A percentile compares a stretch with the other conserved stretches of the same genome.
Evolutionary conservation across 64 coral and sea anemone genomes (phyloP).

Genomic region (Montipora efflorescens): DNA sequence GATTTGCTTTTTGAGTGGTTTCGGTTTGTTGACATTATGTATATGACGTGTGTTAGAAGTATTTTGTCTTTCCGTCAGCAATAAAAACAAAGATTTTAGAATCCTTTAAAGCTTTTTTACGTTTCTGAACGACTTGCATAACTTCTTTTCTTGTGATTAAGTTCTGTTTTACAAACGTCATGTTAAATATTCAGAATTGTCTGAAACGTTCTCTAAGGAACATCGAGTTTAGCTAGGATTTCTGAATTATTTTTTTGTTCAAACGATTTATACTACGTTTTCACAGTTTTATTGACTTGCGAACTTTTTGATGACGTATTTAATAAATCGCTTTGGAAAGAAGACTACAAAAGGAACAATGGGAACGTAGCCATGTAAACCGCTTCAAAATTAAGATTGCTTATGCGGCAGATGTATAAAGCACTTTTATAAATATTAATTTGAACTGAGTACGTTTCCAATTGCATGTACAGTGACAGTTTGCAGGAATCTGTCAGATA

Average conservation of each 20-base stretch:
- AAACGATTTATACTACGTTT: neutral
- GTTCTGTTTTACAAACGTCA: neutral
- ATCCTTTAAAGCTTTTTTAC: neutral
- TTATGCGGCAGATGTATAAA: constrained; percentile 20
- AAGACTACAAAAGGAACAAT: neutral
- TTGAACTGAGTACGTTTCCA: constrained; percentile 11
- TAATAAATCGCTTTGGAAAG: constrained; percentile 38
- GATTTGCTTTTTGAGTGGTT: neutral
- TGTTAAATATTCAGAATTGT: neutral
- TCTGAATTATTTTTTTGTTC: neutral
- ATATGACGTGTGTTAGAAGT: neutral
- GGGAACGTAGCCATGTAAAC: constrained; percentile 33
- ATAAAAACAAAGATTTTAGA: neutral
- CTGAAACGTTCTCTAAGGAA: too few relatives aligned
- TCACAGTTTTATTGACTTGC: neutral
- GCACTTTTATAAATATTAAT: constrained; percentile 28
- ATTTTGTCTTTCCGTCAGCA: neutral
- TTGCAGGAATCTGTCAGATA: neutral
- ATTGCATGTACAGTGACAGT: neutral
- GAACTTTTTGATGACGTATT: constrained; percentile 17
- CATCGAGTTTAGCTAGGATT: neutral
- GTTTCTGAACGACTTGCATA: neutral
- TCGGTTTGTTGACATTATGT: neutral
- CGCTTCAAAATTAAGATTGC: neutral
- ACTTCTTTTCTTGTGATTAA: neutral